Evolutionary conservation across 2,113 vertebrate genomes (phyloP), one percentile per base, ranked within the genome.

Genomic region (Hippocampus barbouri): DNA sequence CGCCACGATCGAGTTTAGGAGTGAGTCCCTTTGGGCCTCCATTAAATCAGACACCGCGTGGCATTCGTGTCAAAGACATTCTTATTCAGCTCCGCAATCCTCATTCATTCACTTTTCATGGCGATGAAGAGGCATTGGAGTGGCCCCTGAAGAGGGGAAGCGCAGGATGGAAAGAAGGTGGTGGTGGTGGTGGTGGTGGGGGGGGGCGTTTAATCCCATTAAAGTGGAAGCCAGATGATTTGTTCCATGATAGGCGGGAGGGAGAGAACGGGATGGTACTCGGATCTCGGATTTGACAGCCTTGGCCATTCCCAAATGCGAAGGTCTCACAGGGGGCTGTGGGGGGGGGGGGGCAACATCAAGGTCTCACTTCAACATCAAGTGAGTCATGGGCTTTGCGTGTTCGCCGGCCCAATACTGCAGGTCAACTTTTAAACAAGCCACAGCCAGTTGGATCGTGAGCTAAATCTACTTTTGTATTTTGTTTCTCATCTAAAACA

Each of bases 141-240:
- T 9, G 23, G 63, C 43, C 64, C 57, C 43, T 12, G 73, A 76
- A 70, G 68, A 66, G 66, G 75, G 27, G 30, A 2, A 72, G 60
- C 75, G 70, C 61, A 79, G 67, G 80, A 87, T 74, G 83, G 69
- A 75, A 70, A 69, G 56, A 45, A 45, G 43, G 43, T 41, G 71
- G 69, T 54, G 57, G 73, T 71, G 34, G 77, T 12, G 69, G 54
- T 27, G 81, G 64, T 51, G 30, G 30, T 53, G 73, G 69, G 54
- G 27, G 81, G 66, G 54, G 4, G n/a, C n/a, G n/a, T n/a, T 34
- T 90, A 91, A 90, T 88, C 85, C 80, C 71, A 79, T 87, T 89
- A 85, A 69, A 25, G 68, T 73, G 74, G 68, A 61, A 79, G 77
- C 69, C 76, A 83, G 86, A 84, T 77, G 80, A 88, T 90, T 84